A percentile compares a stretch with the other conserved stretches of the same genome.
Evolutionary conservation across 2,888 invertebrate genomes (phyloP).

Genomic region (Pandemis corylana): DNA sequence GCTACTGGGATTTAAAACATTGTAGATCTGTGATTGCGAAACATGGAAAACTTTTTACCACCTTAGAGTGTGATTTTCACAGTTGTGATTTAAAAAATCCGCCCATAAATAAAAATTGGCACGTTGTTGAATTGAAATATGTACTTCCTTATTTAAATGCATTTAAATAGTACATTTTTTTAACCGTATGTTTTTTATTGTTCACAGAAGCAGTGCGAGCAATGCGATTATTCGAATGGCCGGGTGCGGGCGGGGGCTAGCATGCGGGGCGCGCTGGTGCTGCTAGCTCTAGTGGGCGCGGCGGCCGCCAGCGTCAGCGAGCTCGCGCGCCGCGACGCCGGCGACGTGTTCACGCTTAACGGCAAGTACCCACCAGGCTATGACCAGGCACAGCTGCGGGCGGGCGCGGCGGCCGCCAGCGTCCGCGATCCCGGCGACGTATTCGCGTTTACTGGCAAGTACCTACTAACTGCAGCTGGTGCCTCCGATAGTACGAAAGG

Average conservation of each 20-base stretch:
- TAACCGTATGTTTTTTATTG: constrained; percentile 19
- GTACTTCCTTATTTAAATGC: too few relatives aligned
- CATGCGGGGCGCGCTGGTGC: constrained; percentile 73
- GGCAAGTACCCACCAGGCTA: constrained; percentile 54
- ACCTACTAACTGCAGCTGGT: too few relatives aligned
- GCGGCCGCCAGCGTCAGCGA: constrained; percentile 71
- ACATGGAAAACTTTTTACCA: too few relatives aligned
- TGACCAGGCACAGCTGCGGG: constrained; percentile 47
- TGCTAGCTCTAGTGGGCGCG: constrained; percentile 67
- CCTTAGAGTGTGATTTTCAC: too few relatives aligned
- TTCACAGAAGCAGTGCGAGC: constrained; percentile 57
- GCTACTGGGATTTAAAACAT: too few relatives aligned
- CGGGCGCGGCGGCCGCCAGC: constrained; percentile 43
- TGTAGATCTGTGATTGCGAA: too few relatives aligned
- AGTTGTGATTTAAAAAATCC: too few relatives aligned
- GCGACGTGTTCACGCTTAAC: constrained; percentile 75
- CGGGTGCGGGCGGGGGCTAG: constrained; percentile 72
- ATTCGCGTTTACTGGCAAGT: too few relatives aligned
- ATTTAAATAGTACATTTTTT: neutral
- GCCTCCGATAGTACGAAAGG: too few relatives aligned
- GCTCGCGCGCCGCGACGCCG: constrained; percentile 73
- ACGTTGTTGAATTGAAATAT: too few relatives aligned
- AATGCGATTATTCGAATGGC: constrained; percentile 64
- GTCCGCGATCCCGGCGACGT: too few relatives aligned
- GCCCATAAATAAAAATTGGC: too few relatives aligned